These are phyloP conservation scores for Cerastis rubricosa DNA, from an alignment of 2,888 invertebrate genomes.

Conservation along the genomic window DNA sequence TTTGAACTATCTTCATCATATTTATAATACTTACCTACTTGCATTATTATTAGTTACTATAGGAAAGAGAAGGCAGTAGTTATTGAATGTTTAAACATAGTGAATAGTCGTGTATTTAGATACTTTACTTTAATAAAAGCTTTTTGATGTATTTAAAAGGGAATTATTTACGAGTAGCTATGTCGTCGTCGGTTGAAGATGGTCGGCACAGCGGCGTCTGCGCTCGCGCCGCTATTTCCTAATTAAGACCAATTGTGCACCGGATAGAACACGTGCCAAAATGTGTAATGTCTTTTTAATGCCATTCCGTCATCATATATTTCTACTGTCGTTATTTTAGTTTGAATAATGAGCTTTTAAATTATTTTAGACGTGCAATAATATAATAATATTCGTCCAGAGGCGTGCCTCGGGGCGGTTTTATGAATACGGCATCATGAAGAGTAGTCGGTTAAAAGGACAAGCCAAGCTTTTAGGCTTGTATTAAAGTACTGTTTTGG, in stretches of 20 bases:
- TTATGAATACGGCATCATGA: background rate
- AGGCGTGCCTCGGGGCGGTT: background rate
- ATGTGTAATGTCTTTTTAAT: constrained; percentile 84
- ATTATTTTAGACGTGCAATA: constrained; percentile 5
- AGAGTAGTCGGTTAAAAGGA: background rate
- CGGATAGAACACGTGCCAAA: constrained; percentile 90
- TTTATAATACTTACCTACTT: background rate
- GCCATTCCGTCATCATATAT: constrained; percentile 78
- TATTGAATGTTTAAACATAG: background rate
- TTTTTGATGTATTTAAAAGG: constrained; percentile 8
- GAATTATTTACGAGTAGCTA: constrained; percentile 47
- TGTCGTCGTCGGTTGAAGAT: constrained; percentile 69
- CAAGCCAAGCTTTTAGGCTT: background rate
- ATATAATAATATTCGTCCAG: background rate
- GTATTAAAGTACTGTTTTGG: background rate
- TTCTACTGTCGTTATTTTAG: constrained; percentile 63
- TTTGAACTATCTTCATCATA: background rate
- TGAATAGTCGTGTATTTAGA: constrained; percentile 14
- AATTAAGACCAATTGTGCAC: constrained; percentile 89
- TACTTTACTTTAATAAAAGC: constrained; percentile 2
- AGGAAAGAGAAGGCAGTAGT: background rate
- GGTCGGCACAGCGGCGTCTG: constrained; percentile 73
- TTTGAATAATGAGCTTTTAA: constrained; percentile 12
- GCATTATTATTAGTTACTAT: background rate
- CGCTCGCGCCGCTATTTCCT: constrained; percentile 87